Evolutionary conservation across 2,888 invertebrate species (phyloP), one percentile per base, ranked within the genome.

Genomic region (Argyra leucocephala): DNA sequence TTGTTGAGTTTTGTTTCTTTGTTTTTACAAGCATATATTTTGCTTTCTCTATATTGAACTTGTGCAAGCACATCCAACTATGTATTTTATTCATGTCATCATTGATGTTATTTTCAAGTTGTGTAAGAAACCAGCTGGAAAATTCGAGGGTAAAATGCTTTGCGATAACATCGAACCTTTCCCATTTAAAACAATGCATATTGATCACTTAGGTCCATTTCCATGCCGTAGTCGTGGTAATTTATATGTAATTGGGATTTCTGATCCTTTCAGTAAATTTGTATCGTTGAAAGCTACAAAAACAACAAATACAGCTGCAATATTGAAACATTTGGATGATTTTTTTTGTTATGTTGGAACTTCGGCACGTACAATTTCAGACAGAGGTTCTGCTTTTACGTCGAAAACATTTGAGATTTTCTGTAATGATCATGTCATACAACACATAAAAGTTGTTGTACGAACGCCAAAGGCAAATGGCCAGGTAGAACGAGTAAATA

Each of bases 81-180:
- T n/a, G n/a, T n/a, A n/a, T n/a, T n/a, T n/a, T n/a, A n/a, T n/a
- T n/a, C n/a, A n/a, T n/a, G n/a, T n/a, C n/a, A n/a, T n/a, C n/a
- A n/a, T n/a, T n/a, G n/a, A n/a, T n/a, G n/a, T n/a, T n/a, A n/a
- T n/a, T n/a, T n/a, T n/a, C n/a, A n/a, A n/a, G n/a, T n/a, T n/a
- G n/a, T n/a, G n/a, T n/a, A n/a, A n/a, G n/a, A n/a, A n/a, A n/a
- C 63, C 63, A 18, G 37, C 69, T 5, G 72, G 72, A n/a, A 69
- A 69, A 60, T 68, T 69, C 48, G 71, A 73, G 63, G 77, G 77
- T 9, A 67, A 69, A 12, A 66, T 80, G 7, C 63, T 65, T 31
- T 57, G 9, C 7, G 57, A 22, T 22, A 3, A 61, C 60, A 64
- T 64, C 21, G 62, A 64, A 24, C 66, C 66, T 22, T 22, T 64